Evolutionary conservation across 2,797 vertebrate species (phyloP), one percentile per base, ranked within the genome.

Genomic region (Argyrosomus regius): DNA sequence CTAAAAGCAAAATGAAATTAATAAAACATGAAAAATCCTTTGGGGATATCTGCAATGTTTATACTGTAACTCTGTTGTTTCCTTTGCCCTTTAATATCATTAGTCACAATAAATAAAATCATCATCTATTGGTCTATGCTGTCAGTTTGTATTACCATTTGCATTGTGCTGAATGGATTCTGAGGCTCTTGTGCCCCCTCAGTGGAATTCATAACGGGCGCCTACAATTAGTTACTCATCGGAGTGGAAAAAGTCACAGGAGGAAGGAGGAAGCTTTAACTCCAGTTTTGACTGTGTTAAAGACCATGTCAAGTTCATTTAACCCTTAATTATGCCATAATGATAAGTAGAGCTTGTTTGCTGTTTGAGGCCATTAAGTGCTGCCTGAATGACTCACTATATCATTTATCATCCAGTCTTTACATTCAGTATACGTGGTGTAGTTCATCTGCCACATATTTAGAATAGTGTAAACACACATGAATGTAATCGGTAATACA

Each of bases 201-300:
- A 10, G 43, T 73, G 54, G 72, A 85, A 87, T 77, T 82, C 46
- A 85, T 43, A 60, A 77, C 28, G 49, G 17, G 43, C 64, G 59
- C 46, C 62, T 69, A 60, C 83, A 85, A 75, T 85, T 80, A 81
- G 73, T 92, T 87, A 92, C 54, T 93, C 88, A 89, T 43, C 49
- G 59, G 24, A 53, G 53, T 46, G 14, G 66, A 83, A 82, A 85
- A 84, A 68, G 69, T 84, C 78, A 69, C 31, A n/a, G 28, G 20
- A 16, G 66, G 35, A 62, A 66, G 72, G 56, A 70, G 43, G 79
- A 64, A 53, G 69, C 17, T 61, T 24, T 66, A 72, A 70, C 56
- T 56, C 49, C 2, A 11, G 22, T 52, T 68, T 18, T 49, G 60
- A 77, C 67, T 77, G 57, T 39, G 53, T 61, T 77, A 65, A 83